A percentile compares a stretch with the other conserved stretches of the same genome.
These are phyloP conservation scores for Dallia pectoralis DNA, from an alignment of 2,797 vertebrate species.

Conservation along the genomic window DNA sequence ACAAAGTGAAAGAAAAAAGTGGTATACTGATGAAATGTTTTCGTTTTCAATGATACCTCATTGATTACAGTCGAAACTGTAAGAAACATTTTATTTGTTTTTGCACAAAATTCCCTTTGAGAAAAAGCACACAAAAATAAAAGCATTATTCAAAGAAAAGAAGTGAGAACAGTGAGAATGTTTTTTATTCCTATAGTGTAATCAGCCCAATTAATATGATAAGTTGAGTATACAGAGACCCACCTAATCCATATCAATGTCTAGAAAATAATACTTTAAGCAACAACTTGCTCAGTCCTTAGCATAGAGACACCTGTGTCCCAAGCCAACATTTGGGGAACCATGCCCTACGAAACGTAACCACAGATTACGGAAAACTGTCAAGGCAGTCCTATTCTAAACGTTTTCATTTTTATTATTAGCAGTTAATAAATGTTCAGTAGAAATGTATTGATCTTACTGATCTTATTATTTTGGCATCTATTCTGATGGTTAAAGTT, in stretches of 20 bases:
- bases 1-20: not conserved
- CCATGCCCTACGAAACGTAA: slow-evolving; percentile 9
- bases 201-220: not conserved
- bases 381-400: not conserved
- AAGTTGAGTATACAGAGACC: not conserved
- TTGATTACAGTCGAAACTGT: not conserved
- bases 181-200: not conserved
- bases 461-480: slow-evolving; percentile 42
- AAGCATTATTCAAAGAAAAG: not conserved
- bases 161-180: not conserved
- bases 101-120: not conserved
- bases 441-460: slow-evolving; percentile 45
- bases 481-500: not conserved
- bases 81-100: not conserved
- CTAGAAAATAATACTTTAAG: not conserved
- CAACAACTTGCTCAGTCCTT: not conserved
- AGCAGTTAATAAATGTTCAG: slow-evolving; percentile 59
- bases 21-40: not conserved
- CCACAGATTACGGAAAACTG: not conserved
- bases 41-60: not conserved
- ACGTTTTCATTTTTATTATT: slow-evolving; percentile 37
- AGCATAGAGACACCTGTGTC: not conserved
- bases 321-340: not conserved
- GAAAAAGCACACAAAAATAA: not conserved
- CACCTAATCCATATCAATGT: not conserved